Conservation (phyloP, 1,140 invertebrate species). For the Pseudobourletiella spinata region DNA sequence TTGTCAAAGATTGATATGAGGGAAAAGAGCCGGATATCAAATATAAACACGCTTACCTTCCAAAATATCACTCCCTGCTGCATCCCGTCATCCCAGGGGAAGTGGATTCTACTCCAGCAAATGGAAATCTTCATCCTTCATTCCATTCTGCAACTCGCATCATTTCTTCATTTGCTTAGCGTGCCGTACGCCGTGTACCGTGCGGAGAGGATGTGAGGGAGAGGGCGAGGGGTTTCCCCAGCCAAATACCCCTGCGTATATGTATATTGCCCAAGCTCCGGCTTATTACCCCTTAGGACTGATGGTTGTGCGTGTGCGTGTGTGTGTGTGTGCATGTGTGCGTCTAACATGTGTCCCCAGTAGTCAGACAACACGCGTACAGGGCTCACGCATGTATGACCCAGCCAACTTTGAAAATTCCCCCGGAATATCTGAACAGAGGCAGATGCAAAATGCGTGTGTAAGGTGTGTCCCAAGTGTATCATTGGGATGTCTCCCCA, state of each 20-base stretch:
- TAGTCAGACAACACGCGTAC: no score
- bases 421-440: not conserved
- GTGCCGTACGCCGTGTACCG: not conserved
- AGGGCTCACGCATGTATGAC: no score
- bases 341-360: no score
- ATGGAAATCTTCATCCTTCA: conserved; percentile 31
- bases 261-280: no score
- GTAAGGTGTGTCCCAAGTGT: conserved; percentile 27
- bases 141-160: conserved; percentile 3
- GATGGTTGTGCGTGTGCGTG: no score
- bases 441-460: not conserved
- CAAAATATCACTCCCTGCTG: conserved; percentile 16
- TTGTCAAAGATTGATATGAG: conserved; percentile 28
- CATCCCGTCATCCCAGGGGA: conserved; percentile 21
- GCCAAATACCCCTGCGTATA: no score
- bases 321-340: no score
- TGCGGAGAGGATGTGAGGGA: not conserved
- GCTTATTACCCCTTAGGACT: no score
- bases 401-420: not conserved
- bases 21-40: conserved; percentile 22
- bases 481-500: conserved; percentile 21
- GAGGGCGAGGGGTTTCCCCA: no score
- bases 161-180: conserved; percentile 1
- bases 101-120: conserved; percentile 18
- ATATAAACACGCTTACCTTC: conserved; percentile 21